Evolutionary conservation across 2,888 invertebrate genomes (phyloP), one percentile per base, ranked within the genome.

Genomic region (Erebia aethiops): DNA sequence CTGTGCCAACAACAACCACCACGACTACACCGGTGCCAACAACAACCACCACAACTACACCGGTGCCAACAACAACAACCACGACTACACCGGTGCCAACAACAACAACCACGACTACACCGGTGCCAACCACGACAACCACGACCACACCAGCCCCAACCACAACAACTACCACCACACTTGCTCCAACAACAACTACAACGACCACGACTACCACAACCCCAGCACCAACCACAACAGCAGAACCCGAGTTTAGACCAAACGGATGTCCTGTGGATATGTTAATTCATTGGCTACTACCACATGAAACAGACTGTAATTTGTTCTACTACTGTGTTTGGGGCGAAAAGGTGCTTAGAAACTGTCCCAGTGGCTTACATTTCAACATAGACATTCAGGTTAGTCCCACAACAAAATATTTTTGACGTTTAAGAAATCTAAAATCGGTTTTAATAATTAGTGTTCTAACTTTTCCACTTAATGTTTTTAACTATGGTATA

Each of bases 221-320:
- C 18, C 46, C 71, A 49, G 61, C 71, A 1, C 70, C 75, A 1
- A 67, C 76, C 43, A 66, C 69, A 7, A 58, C 74, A 5, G 51
- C 61, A 65, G 11, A 13, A 10, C 69, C 80, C 0, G 82, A 83
- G 1, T 86, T 87, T 77, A 79, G 79, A 9, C 80, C 78, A 8
- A 90, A 91, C 71, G 91, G 91, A 2, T 92, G 91, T 75, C 92
- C 92, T 1, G 82, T 82, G 0, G 74, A 90, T 76, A 85, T 84
- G 0, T 79, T 79, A 52, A 78, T 87, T 43, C 89, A 89, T 78
- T 88, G 87, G 89, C 79, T 91, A 11, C 75, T 90, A 72, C 87
- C 90, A 4, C 84, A 88, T 71, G 82, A 81, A 68, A 72, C 76
- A 13, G 81, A 87, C 69, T 91, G 90, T 77, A 85, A 80, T 65